Evolutionary conservation across 2,888 invertebrate genomes (phyloP).

Genomic region (Plebejus melissa): DNA sequence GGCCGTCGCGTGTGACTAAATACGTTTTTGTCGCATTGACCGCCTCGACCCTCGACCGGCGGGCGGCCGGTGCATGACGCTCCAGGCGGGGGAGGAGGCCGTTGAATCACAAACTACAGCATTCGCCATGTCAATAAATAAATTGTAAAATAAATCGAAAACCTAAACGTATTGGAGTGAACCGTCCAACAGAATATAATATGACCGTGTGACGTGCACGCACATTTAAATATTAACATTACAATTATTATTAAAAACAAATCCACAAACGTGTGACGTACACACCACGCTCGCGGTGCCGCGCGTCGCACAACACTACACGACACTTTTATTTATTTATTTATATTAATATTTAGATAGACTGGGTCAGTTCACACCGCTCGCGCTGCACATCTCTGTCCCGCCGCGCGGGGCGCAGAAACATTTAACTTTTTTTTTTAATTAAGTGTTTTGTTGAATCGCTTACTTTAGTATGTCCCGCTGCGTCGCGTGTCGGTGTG

Average conservation of each 20-base stretch:
- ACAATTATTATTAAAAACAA: not conserved
- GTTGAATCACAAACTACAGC: not conserved
- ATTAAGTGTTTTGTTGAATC: not conserved
- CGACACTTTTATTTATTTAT: not conserved
- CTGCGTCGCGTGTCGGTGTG: not conserved
- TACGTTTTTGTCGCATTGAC: not conserved
- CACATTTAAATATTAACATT: not conserved
- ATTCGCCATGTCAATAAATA: slow-evolving; percentile 22
- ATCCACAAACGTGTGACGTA: not conserved
- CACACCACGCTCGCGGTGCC: not conserved
- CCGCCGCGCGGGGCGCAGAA: not conserved
- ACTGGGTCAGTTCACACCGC: not conserved
- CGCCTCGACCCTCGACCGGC: too few relatives aligned
- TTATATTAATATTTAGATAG: not conserved
- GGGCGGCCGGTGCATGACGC: not conserved
- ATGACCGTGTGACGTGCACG: not conserved
- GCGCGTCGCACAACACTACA: not conserved
- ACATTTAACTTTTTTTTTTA: not conserved
- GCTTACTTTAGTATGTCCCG: not conserved
- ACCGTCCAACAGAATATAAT: not conserved
- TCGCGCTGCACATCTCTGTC: not conserved
- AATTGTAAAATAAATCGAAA: slow-evolving; percentile 24
- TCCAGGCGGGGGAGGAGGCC: not conserved
- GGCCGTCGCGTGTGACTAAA: not conserved
- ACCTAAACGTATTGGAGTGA: not conserved